Evolutionary conservation across 2,113 vertebrate genomes (phyloP).

Genomic region (Heterotis niloticus): DNA sequence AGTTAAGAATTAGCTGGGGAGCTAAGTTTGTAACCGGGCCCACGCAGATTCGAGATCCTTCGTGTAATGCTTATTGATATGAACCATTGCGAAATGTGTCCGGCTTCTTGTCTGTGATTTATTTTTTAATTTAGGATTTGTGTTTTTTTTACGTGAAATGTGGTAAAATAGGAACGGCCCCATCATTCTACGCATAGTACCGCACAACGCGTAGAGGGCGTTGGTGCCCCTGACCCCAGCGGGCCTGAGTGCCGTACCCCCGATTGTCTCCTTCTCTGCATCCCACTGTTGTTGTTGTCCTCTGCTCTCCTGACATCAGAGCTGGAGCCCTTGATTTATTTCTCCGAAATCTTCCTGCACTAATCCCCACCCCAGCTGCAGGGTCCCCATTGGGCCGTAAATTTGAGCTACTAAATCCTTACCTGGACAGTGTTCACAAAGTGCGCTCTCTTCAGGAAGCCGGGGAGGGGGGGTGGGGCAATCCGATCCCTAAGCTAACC

Average conservation of each 20-base stretch:
- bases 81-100: too few relatives aligned
- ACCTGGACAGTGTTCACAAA: constrained; percentile 51
- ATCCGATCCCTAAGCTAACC: constrained; percentile 36
- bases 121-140: too few relatives aligned
- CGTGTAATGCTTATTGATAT: too few relatives aligned
- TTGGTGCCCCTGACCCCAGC: too few relatives aligned
- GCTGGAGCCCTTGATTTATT: constrained; percentile 42
- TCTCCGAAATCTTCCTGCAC: constrained; percentile 42
- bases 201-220: too few relatives aligned
- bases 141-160: too few relatives aligned
- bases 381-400: constrained; percentile 41
- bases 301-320: constrained; percentile 17
- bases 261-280: constrained; percentile 5
- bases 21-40: not conserved
- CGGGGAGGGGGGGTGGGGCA: constrained; percentile 29
- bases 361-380: constrained; percentile 53
- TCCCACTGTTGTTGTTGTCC: constrained; percentile 6
- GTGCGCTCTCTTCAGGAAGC: constrained; percentile 41
- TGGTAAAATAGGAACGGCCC: too few relatives aligned
- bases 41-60: too few relatives aligned
- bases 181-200: too few relatives aligned
- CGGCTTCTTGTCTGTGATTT: too few relatives aligned
- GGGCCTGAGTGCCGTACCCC: not conserved
- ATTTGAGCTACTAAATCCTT: constrained; percentile 52
- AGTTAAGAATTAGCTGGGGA: not conserved